Base-by-base conservation (phyloP, 2,888 invertebrate species). In the Yponomeuta evonymella region DNA sequence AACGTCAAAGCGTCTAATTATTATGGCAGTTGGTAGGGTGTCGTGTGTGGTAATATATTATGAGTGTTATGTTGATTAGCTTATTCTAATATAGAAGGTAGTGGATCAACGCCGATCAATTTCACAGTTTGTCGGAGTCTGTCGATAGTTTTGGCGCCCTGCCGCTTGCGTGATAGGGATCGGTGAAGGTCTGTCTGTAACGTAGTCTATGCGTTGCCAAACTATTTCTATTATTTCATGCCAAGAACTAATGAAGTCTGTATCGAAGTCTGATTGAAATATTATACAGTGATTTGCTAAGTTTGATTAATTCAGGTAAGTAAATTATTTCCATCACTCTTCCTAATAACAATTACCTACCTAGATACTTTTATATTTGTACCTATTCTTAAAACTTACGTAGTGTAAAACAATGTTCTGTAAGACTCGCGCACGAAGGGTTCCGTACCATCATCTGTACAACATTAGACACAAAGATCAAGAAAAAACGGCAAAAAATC, bases 181-280 rank as follows among this genome's bases (percentile, higher is more conserved):
- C 77, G 78, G 75, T 81, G 84, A 85, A 86, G 85, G 84, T 82
- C 81, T 67, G 36, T 65, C 29, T 64, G 64, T 11, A 23, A 64
- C 81, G 73, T 77, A 78, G 79, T 79, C 79, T 79, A 79, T 73
- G 75, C 79, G 77, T 76, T 85, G 85, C 85, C 87, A 68, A 87
- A 86, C 82, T 84, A 85, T 86, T 85, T 83, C 76, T 79, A 83
- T 80, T 79, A 29, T n/a, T 48, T 5, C 51, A 51, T 12, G 51
- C 29, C 68, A 48, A 48, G 12, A 51, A n/a, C 9, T 68, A 48
- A n/a, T 10, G 48, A 67, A 48, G 68, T 8, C 23, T 43, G 43
- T 36, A 30, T 43, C 12, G 15, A 36, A 67, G 30, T 63, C 23
- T 43, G 43, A 43, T 43, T 43, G 43, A 43, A 43, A 43, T 36